Base-by-base conservation (phyloP, 2,888 invertebrate genomes). In the Trichacis sp. region DNA sequence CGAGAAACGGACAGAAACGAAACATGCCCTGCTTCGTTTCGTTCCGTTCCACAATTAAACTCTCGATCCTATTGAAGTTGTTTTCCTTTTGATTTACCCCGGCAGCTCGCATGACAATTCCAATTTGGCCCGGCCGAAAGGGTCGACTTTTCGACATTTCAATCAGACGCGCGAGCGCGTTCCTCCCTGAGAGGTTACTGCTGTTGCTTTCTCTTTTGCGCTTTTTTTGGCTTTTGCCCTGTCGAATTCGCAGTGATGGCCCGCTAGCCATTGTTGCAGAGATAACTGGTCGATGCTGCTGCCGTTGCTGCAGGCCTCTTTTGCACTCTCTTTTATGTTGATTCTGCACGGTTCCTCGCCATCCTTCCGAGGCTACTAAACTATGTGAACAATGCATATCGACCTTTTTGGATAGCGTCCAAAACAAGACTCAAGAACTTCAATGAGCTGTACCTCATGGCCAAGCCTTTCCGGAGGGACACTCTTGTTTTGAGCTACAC, bases 91-190 rank as follows among this genome's bases (percentile, higher is more conserved):
- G 74, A 78, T 74, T 73, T 74, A 72, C 74, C 74, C 74, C 76
- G 74, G 71, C 75, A 77, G 79, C 80, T 80, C 81, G 77, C 78
- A 79, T 79, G 80, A 77, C 81, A 79, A 81, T 82, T 77, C 79
- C 80, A 81, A 80, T 81, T 81, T 79, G 76, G 75, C 73, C 62
- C 43, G 68, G 70, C 65, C 17, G 69, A 70, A 72, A 73, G 74
- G 72, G 75, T 52, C 66, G 81, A 82, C 80, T 82, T 82, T 82
- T 82, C 75, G 81, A 80, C 80, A 75, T 82, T 82, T 82, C 82
- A 82, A 82, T 82, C 82, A 78, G 82, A 80, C 78, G 74, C 70
- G 11, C 33, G 2, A n/a, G 77, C 74, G 70, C 75, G 74, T 74
- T 57, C 64, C 63, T 53, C 60, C 53, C 56, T 53, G 30, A 49